A percentile compares a stretch with the other conserved stretches of the same genome.
phyloP scores from a whole-genome alignment of 2,888 invertebrate species.

The Gymnocheta viridis region DNA sequence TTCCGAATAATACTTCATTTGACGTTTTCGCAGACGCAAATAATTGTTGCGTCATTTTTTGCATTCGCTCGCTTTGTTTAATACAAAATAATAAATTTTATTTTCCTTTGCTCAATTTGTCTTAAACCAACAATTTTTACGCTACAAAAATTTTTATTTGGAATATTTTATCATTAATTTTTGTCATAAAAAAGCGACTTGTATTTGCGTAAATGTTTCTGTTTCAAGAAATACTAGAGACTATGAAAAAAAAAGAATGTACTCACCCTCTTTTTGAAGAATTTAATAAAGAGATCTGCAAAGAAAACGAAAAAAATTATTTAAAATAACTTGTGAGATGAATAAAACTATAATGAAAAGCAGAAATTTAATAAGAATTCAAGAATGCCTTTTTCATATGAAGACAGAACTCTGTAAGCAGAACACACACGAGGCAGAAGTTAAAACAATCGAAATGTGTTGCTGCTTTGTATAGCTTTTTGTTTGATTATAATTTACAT shows the following conservation, averaged over 20 bases:
- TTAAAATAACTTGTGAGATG: background rate
- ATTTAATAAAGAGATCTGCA: constrained; percentile 40
- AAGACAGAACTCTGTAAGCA: too few species aligned
- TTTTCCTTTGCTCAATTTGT: constrained; percentile 7
- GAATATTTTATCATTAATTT: constrained; percentile 17
- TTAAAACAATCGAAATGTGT: too few species aligned
- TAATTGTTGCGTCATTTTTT: background rate
- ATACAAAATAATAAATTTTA: background rate
- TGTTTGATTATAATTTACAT: too few species aligned
- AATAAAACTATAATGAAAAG: background rate
- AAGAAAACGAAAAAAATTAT: background rate
- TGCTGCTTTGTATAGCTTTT: too few species aligned
- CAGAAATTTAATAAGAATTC: background rate
- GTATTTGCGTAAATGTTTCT: constrained; percentile 16
- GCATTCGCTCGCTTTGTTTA: background rate
- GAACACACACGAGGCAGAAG: too few species aligned
- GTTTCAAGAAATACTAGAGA: background rate
- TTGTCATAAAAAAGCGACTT: background rate
- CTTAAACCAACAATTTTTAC: constrained; percentile 1
- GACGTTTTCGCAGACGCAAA: background rate
- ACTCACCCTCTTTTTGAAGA: background rate
- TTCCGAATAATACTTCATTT: constrained; percentile 7
- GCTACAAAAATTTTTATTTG: constrained; percentile 5
- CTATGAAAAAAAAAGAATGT: background rate
- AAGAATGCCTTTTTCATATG: background rate